Conservation (phyloP, 2,797 vertebrate species). For the Malacoctenus gilli region DNA sequence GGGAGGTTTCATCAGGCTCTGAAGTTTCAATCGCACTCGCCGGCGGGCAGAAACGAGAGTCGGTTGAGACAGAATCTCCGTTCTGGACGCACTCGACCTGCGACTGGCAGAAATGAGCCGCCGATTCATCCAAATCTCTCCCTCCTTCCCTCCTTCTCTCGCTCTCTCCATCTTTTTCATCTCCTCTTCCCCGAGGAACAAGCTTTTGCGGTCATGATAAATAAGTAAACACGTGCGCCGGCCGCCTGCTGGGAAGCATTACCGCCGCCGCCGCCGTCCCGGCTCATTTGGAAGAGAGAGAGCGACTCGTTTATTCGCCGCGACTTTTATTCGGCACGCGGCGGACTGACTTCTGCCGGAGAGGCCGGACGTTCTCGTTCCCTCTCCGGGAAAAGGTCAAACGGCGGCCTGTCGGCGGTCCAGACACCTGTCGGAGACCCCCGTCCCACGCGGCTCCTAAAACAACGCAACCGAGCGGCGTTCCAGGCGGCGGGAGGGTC, state of each 20-base stretch:
- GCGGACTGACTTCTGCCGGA: not conserved
- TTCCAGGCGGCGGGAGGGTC: too few relatives aligned
- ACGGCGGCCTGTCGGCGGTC: too few relatives aligned
- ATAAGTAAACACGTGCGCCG: conserved; percentile 14
- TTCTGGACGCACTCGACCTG: not conserved
- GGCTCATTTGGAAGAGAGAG: conserved; percentile 15
- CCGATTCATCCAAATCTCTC: not conserved
- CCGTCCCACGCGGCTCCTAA: too few relatives aligned
- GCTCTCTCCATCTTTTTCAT: not conserved
- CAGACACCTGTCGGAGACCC: not conserved
- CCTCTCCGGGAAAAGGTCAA: conserved; percentile 23
- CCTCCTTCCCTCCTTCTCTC: too few relatives aligned
- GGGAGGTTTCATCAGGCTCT: not conserved
- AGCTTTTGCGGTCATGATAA: conserved; percentile 8
- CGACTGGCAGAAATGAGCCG: not conserved
- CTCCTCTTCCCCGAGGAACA: not conserved
- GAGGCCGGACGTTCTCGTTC: not conserved
- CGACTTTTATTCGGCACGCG: conserved; percentile 7
- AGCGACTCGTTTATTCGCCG: not conserved
- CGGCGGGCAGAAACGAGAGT: not conserved
- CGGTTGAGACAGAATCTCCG: not conserved
- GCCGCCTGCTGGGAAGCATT: conserved; percentile 20
- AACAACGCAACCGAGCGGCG: too few relatives aligned
- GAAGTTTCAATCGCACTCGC: not conserved
- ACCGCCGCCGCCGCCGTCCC: conserved; percentile 7